Evolutionary conservation across 23 tunicate species (phyloP).

Genomic region (Halocynthia roretzi): DNA sequence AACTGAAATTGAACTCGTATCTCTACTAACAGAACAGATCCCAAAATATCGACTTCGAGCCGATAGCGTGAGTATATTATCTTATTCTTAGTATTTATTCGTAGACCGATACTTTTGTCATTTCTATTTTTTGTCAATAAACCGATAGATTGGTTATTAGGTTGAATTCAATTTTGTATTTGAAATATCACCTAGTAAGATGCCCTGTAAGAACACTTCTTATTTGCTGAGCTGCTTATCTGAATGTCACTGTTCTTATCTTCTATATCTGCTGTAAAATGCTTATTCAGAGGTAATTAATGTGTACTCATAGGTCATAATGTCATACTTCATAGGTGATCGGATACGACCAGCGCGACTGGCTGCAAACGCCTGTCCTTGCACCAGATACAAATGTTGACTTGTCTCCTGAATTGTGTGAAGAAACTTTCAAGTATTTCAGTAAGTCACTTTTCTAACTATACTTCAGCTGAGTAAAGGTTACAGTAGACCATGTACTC

Average conservation of each 20-base stretch:
- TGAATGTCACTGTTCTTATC: too few species aligned
- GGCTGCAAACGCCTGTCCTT: slow-evolving; percentile 61
- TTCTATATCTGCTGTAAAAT: too few species aligned
- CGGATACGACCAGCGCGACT: slow-evolving; percentile 39
- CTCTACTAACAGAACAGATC: slow-evolving; percentile 16
- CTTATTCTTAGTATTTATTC: too few species aligned
- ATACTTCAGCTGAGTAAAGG: too few species aligned
- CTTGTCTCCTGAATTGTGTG: slow-evolving; percentile 62
- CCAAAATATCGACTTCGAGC: slow-evolving; percentile 28
- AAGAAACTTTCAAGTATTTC: slow-evolving; percentile 63
- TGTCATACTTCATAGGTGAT: not conserved
- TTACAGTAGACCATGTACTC: too few species aligned
- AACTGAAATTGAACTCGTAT: slow-evolving; percentile 13
- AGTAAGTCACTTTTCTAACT: not conserved
- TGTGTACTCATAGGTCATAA: not conserved
- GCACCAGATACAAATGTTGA: slow-evolving; percentile 52
- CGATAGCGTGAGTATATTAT: slow-evolving; percentile 12
- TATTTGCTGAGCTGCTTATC: not conserved
- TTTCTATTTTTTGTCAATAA: too few species aligned
- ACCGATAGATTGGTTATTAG: too few species aligned
- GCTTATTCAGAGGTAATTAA: too few species aligned
- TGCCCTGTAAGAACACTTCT: not conserved
- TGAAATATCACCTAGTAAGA: not conserved
- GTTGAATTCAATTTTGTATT: too few species aligned
- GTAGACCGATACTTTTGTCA: too few species aligned